Conservation (phyloP, 2,113 vertebrate species). For the Ranitomeya variabilis region DNA sequence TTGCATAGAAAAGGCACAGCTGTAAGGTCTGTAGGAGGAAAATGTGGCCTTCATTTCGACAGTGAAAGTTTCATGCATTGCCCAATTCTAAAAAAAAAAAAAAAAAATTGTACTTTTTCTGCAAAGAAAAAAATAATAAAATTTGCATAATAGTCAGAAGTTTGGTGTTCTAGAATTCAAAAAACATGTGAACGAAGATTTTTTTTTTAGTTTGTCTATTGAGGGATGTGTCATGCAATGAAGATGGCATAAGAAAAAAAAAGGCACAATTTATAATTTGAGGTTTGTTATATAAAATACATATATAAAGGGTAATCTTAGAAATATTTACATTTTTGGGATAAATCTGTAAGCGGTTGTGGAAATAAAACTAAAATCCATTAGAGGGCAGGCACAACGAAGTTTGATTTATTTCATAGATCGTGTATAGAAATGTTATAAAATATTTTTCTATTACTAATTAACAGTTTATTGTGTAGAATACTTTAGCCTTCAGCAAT, state of each 20-base stretch:
- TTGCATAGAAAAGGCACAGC: constrained; percentile 99
- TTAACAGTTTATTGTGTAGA: not conserved
- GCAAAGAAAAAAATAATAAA: constrained; percentile 51
- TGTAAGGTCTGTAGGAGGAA: constrained; percentile 88
- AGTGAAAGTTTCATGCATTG: constrained; percentile 72
- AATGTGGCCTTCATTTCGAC: constrained; percentile 79
- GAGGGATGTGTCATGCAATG: not conserved
- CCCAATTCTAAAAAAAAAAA: constrained; percentile 63
- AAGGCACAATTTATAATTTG: not conserved
- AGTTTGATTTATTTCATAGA: not conserved
- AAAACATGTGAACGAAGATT: not conserved
- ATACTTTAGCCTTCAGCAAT: not conserved
- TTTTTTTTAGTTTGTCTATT: not conserved
- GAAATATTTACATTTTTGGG: not conserved
- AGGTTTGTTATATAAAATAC: not conserved
- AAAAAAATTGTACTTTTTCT: constrained; percentile 71
- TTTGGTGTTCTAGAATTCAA: constrained; percentile 38
- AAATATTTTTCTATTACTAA: not conserved
- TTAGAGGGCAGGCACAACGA: not conserved
- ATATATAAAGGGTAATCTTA: not conserved
- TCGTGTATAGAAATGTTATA: not conserved
- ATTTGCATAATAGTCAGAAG: constrained; percentile 17
- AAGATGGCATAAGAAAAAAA: not conserved
- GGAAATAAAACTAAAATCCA: not conserved
- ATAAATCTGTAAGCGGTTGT: not conserved